Percentiles rank a stretch among this genome's conserved stretches.
phyloP scores from a whole-genome alignment of 2,888 invertebrate species.

The Atherix ibis region DNA sequence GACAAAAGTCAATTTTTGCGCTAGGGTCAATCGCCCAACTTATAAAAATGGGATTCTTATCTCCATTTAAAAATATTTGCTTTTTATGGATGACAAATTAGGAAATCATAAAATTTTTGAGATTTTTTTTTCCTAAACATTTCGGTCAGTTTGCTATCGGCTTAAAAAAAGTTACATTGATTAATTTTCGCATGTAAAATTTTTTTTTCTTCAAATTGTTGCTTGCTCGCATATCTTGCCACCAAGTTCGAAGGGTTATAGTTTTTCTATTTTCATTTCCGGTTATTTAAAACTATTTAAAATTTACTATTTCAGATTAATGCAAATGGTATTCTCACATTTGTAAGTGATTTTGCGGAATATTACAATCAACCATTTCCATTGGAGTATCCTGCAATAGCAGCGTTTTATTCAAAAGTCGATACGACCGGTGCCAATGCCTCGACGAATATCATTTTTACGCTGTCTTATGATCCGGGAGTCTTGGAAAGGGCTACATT shows the following conservation, averaged over 20 bases:
- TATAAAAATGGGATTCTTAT: too few species aligned
- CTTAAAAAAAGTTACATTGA: neutral
- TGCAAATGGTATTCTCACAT: slow-evolving; percentile 77
- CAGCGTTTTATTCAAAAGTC: slow-evolving; percentile 81
- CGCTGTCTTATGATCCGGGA: slow-evolving; percentile 45
- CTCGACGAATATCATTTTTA: slow-evolving; percentile 57
- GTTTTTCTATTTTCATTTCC: slow-evolving; percentile 2
- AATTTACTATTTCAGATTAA: slow-evolving; percentile 53
- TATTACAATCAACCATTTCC: slow-evolving; percentile 84
- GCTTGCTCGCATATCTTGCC: neutral
- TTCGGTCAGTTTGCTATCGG: too few species aligned
- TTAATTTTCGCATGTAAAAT: too few species aligned
- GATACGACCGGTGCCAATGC: slow-evolving; percentile 47
- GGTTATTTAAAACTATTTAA: neutral
- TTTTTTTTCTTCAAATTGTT: neutral
- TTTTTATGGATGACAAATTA: too few species aligned
- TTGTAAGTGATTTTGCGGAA: slow-evolving; percentile 70
- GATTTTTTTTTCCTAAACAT: too few species aligned
- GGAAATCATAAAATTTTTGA: too few species aligned
- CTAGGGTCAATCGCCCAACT: too few species aligned
- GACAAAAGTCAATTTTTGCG: too few species aligned
- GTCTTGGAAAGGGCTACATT: slow-evolving; percentile 50
- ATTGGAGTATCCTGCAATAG: slow-evolving; percentile 73
- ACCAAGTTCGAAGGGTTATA: neutral
- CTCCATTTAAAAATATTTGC: too few species aligned